phyloP scores from a whole-genome alignment of 2,888 invertebrate species.

The Dicranocentrus wangi region DNA sequence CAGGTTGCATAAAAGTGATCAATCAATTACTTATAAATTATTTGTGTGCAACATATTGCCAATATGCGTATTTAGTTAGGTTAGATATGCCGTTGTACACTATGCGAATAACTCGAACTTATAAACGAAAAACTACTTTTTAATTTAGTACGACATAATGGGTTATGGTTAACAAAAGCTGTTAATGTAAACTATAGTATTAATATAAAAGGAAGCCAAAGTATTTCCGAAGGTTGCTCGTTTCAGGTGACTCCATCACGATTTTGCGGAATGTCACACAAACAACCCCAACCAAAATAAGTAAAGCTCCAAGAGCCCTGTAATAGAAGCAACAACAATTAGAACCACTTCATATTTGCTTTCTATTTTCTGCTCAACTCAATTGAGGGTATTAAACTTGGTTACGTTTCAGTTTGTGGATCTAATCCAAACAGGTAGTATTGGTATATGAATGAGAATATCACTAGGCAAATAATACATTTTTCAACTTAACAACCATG shows the following conservation, averaged over 20 bases:
- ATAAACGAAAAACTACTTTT: too few species aligned
- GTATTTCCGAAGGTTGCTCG: constrained; percentile 33
- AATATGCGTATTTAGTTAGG: too few species aligned
- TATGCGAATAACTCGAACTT: too few species aligned
- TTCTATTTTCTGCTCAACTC: too few species aligned
- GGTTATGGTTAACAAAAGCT: too few species aligned
- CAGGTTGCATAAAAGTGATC: too few species aligned
- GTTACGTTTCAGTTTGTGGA: constrained; percentile 28
- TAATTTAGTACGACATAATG: not conserved
- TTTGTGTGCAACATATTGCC: too few species aligned
- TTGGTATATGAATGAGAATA: constrained; percentile 45
- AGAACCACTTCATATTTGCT: too few species aligned
- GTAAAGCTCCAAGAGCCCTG: constrained; percentile 30
- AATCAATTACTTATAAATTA: too few species aligned
- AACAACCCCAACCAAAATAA: constrained; percentile 44
- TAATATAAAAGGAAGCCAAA: constrained; percentile 41
- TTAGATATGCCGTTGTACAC: too few species aligned
- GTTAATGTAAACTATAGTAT: not conserved
- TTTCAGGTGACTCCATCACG: constrained; percentile 35
- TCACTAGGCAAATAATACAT: not conserved
- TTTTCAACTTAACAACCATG: too few species aligned
- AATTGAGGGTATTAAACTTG: not conserved
- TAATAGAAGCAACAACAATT: too few species aligned
- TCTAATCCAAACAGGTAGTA: constrained; percentile 26
- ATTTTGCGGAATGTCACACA: constrained; percentile 46